Base-by-base conservation (phyloP, 2,113 vertebrate genomes). In the Reinhardtius hippoglossoides region DNA sequence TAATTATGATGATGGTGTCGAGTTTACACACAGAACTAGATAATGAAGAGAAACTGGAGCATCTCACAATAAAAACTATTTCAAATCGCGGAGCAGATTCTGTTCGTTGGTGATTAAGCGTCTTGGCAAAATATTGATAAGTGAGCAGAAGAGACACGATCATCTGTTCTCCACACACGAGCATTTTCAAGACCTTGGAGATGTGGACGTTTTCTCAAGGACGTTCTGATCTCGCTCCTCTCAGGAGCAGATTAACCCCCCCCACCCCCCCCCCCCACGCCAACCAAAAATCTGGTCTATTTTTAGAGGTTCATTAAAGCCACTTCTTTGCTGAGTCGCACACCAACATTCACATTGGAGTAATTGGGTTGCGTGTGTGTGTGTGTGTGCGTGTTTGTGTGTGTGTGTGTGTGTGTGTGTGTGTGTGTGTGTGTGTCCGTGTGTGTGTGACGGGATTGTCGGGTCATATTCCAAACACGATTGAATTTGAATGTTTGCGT, bases 231-330 rank as follows among this genome's bases (percentile, higher is more conserved):
- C 57, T 37, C 18, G 0, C 40, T 26, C 16, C 69, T 73, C 78
- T 77, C 69, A 23, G 67, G 48, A 80, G 80, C 65, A 74, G 48
- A 83, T 68, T 27, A 76, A 80, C 74, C 67, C 61, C 70, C 75
- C 27, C 31, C 31, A 80, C 74, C 67, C 61, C 70, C 75, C 27
- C 31, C 31, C 31, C 31, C 6, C 31, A 31, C 1, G 6, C 31
- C 50, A 20, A 13, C 67, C 68, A 78, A 73, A 85, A 85, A 71
- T 23, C 4, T 60, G 58, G 76, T 78, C 85, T 86, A 82, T 89
- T 80, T 89, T 85, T 82, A 85, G 81, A 6, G n/a, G 52, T 77
- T 86, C 76, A 81, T 89, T 89, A 78, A 68, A 87, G 69, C 52
- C 72, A 72, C 61, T 66, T 73, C 60, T 37, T 5, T 1, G 58